These are phyloP conservation scores for Drosophila mayaguana DNA, from an alignment of 2,888 invertebrate species.

Conservation along the genomic window DNA sequence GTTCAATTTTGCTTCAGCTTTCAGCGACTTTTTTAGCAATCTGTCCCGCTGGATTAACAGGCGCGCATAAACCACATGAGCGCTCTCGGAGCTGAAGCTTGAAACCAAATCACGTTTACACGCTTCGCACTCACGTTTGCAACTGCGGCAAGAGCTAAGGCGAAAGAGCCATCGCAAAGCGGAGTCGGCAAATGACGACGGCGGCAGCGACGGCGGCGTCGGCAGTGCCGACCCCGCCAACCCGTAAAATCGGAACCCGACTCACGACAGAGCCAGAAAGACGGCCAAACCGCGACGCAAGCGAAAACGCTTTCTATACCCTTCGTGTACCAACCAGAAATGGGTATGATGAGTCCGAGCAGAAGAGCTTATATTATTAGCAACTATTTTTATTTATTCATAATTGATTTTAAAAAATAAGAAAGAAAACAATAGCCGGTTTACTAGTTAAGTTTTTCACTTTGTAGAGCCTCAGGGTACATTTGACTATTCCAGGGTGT, in stretches of 20 bases:
- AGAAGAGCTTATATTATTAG: too few relatives aligned
- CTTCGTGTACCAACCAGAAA: background rate
- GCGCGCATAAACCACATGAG: constrained; percentile 20
- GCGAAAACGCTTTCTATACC: constrained; percentile 71
- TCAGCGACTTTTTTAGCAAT: constrained; percentile 30
- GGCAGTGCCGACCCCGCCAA: constrained; percentile 32
- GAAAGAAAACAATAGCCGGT: too few relatives aligned
- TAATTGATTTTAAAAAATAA: too few relatives aligned
- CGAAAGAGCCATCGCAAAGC: constrained; percentile 39
- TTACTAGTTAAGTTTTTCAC: background rate
- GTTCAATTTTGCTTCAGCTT: constrained; percentile 16
- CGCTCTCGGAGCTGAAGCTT: constrained; percentile 43
- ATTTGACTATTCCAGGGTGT: constrained; percentile 15
- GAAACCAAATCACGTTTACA: constrained; percentile 81
- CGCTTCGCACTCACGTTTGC: constrained; percentile 81
- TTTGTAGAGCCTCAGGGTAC: background rate
- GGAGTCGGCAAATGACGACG: constrained; percentile 28
- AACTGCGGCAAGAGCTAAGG: constrained; percentile 73
- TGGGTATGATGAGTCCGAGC: background rate
- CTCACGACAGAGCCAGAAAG: constrained; percentile 49
- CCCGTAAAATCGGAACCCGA: constrained; percentile 23
- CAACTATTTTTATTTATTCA: too few relatives aligned
- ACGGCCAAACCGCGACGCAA: constrained; percentile 57
- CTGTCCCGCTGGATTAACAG: constrained; percentile 20
- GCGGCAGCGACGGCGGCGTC: constrained; percentile 22